Percentiles rank a stretch among this genome's conserved stretches.
Conservation (phyloP, 2,797 vertebrate genomes). For the Mormyrops boulengeri region DNA sequence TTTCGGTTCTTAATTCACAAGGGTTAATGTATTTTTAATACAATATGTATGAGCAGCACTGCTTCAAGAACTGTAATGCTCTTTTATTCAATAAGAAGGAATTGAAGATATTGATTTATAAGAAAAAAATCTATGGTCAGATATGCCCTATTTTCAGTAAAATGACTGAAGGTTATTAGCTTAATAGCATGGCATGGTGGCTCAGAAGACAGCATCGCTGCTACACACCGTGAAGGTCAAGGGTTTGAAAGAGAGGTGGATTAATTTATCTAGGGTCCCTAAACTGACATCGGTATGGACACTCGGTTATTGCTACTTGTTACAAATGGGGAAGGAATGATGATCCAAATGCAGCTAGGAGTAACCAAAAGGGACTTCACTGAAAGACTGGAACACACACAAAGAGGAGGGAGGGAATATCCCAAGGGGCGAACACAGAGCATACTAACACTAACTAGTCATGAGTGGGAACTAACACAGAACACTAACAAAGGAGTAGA, state of each 20-base stretch:
- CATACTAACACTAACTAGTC: not conserved
- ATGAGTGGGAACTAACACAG: too few species aligned
- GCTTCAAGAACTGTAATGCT: not conserved
- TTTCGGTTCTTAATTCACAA: not conserved
- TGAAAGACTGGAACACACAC: not conserved
- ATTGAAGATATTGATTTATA: not conserved
- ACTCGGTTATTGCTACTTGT: not conserved
- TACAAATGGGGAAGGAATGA: not conserved
- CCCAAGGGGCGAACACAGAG: not conserved
- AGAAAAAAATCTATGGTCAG: not conserved
- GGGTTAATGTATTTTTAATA: not conserved
- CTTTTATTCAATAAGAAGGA: not conserved
- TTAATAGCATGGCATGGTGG: not conserved
- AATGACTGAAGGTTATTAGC: not conserved
- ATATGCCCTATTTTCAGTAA: not conserved
- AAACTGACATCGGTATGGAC: not conserved
- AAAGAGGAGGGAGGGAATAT: not conserved
- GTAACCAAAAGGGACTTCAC: not conserved
- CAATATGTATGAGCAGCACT: not conserved
- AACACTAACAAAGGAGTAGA: not conserved
- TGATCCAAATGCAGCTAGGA: not conserved
- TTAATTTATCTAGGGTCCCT: not conserved
- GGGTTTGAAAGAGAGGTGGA: not conserved
- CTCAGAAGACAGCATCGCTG: not conserved
- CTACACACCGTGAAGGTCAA: not conserved